These are phyloP conservation scores for Chiloscyllium plagiosum DNA, from an alignment of 2,113 vertebrate species.

Conservation along the genomic window DNA sequence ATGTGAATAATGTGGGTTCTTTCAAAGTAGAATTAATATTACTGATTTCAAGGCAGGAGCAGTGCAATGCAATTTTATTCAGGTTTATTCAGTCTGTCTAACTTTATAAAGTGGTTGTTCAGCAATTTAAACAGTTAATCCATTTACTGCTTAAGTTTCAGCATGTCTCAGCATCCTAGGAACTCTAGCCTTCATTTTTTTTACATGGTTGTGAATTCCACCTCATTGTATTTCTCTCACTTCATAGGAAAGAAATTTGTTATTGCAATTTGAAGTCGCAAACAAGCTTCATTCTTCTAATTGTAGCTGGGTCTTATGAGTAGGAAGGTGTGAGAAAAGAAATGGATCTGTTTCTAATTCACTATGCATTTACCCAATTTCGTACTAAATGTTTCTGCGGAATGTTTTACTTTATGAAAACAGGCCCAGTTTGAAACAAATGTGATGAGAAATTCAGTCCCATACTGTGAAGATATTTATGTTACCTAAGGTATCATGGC, in stretches of 20 bases:
- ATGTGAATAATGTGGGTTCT: neutral
- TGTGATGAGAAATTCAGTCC: neutral
- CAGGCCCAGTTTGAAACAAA: neutral
- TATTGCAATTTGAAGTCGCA: neutral
- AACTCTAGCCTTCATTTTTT: neutral
- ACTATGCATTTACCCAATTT: neutral
- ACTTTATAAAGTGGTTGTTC: neutral
- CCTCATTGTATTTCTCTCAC: neutral
- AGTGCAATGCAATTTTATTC: neutral
- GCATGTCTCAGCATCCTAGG: neutral
- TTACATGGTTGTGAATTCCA: neutral
- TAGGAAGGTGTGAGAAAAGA: neutral
- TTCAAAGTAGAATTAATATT: neutral
- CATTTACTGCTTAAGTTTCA: neutral
- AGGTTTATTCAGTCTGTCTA: neutral
- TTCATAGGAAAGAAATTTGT: neutral
- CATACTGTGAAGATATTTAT: neutral
- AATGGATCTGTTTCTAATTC: neutral
- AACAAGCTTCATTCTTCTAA: neutral
- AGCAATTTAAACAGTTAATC: neutral
- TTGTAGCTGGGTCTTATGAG: neutral
- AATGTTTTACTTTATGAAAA: neutral
- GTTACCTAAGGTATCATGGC: neutral
- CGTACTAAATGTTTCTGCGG: neutral
- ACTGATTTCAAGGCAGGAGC: neutral